A percentile compares a stretch with the other conserved stretches of the same genome.
Evolutionary conservation across 2,113 vertebrate species (phyloP).

Genomic region (Tachysurus fulvidraco): DNA sequence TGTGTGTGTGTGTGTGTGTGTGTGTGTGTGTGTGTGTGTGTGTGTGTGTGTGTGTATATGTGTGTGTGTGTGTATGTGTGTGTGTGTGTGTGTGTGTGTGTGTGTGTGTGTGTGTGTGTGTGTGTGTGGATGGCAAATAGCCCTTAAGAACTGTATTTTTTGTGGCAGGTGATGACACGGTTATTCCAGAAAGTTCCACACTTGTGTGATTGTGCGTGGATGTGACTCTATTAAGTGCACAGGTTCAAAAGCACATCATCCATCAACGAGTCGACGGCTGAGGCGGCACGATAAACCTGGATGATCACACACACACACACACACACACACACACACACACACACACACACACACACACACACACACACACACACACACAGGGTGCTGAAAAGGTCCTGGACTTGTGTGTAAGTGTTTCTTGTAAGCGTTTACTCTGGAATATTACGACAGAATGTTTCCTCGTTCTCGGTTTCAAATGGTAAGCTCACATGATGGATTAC

Average conservation of each 20-base stretch:
- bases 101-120: not conserved
- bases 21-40: not conserved
- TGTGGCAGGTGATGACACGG: constrained; percentile 23
- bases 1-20: not conserved
- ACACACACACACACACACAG: constrained; percentile 19
- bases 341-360: constrained; percentile 17
- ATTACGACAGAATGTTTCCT: not conserved
- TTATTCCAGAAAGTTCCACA: not conserved
- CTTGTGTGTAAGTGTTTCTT: not conserved
- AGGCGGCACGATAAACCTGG: constrained; percentile 78
- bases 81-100: not conserved
- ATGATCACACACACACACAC: constrained; percentile 57
- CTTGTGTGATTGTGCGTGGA: constrained; percentile 36
- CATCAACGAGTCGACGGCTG: constrained; percentile 73
- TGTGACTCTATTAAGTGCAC: constrained; percentile 40
- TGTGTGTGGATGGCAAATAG: not conserved
- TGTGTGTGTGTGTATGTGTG: not conserved
- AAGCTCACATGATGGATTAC: constrained; percentile 70
- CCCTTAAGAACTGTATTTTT: constrained; percentile 1
- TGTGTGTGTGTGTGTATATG: not conserved
- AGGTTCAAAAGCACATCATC: constrained; percentile 75
- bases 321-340: constrained; percentile 10
- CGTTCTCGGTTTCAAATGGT: too few species aligned
- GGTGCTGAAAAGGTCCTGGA: not conserved
- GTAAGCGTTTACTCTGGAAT: not conserved